Conservation (phyloP, 2,113 vertebrate genomes). For the Leptodactylus fuscus region DNA sequence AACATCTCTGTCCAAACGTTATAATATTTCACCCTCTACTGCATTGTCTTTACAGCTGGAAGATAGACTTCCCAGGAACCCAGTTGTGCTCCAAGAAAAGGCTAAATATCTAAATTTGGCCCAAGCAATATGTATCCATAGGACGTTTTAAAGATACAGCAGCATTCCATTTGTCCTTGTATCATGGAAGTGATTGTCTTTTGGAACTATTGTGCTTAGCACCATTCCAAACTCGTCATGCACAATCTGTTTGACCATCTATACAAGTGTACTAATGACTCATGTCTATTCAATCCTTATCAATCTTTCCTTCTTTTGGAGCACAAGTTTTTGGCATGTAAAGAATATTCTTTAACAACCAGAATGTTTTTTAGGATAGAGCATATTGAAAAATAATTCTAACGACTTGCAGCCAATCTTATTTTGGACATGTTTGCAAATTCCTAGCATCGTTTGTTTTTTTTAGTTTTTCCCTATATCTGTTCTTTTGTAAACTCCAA, state of each 20-base stretch:
- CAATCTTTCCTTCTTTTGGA: slow-evolving; percentile 54
- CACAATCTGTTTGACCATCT: slow-evolving; percentile 58
- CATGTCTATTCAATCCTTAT: slow-evolving; percentile 57
- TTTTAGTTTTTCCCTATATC: not conserved
- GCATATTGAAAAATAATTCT: slow-evolving; percentile 59
- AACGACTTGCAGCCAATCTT: slow-evolving; percentile 59
- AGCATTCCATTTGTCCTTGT: slow-evolving; percentile 40
- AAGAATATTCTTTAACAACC: slow-evolving; percentile 48
- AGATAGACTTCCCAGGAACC: slow-evolving; percentile 3
- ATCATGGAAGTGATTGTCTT: slow-evolving; percentile 51
- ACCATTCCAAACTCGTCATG: slow-evolving; percentile 51
- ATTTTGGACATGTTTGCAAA: slow-evolving; percentile 57
- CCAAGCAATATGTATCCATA: not conserved
- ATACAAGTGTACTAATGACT: slow-evolving; percentile 54
- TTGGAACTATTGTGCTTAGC: slow-evolving; percentile 46
- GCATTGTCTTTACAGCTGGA: slow-evolving; percentile 34
- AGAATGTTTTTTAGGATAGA: slow-evolving; percentile 46
- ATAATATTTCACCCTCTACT: slow-evolving; percentile 2
- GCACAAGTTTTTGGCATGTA: slow-evolving; percentile 47
- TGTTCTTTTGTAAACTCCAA: slow-evolving; percentile 38
- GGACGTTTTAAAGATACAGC: slow-evolving; percentile 44
- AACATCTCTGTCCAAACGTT: slow-evolving; percentile 3
- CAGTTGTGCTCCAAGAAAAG: slow-evolving; percentile 15
- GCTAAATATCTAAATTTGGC: not conserved
- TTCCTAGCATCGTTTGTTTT: slow-evolving; percentile 53